Conservation (phyloP, 2,888 invertebrate species). For the Tipula confusa region DNA sequence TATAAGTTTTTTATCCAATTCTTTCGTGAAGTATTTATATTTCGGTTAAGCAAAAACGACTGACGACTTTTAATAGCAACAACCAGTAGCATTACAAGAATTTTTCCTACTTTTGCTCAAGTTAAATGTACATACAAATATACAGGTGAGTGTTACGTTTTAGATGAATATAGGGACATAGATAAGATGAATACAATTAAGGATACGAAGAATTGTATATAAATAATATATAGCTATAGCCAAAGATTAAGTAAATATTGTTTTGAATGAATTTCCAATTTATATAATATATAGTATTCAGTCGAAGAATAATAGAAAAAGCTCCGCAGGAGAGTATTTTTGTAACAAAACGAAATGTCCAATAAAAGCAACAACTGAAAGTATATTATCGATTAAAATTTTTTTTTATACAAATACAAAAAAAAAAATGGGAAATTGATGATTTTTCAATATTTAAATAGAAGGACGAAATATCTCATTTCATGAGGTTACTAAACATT, state of each 20-base stretch:
- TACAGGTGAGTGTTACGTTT: too few relatives aligned
- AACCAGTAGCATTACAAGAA: too few relatives aligned
- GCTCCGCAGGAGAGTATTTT: background rate
- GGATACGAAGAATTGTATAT: too few relatives aligned
- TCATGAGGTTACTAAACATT: background rate
- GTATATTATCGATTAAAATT: background rate
- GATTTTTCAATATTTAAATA: constrained; percentile 20
- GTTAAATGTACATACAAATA: too few relatives aligned
- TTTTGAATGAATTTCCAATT: background rate
- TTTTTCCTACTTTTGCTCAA: too few relatives aligned
- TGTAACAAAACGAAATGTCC: background rate
- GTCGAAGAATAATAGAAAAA: background rate
- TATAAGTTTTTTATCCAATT: too few relatives aligned
- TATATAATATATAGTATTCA: background rate
- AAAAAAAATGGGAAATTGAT: background rate
- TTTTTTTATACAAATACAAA: background rate
- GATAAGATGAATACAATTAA: too few relatives aligned
- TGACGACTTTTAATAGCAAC: too few relatives aligned
- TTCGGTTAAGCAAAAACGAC: too few relatives aligned
- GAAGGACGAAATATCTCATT: background rate
- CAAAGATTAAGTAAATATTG: background rate
- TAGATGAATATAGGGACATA: too few relatives aligned
- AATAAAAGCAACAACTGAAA: background rate
- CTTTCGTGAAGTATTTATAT: too few relatives aligned
- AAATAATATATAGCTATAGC: background rate